A percentile compares a stretch with the other conserved stretches of the same genome.
Evolutionary conservation across 2,888 invertebrate species (phyloP).

Genomic region (Romanomermis culicivorax): DNA sequence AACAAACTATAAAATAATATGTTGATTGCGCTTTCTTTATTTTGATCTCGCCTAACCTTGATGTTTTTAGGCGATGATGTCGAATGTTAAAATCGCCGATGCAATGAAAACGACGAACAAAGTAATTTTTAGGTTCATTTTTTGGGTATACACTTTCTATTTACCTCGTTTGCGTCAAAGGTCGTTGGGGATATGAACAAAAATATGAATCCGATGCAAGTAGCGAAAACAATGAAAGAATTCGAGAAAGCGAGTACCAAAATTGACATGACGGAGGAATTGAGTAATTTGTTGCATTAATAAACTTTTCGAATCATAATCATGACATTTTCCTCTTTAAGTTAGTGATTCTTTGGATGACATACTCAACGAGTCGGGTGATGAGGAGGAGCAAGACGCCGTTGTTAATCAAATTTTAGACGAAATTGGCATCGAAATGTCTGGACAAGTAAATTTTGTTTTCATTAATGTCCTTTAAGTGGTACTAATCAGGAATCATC

Average conservation of each 20-base stretch:
- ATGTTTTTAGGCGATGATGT: conserved; percentile 52
- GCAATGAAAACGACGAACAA: conserved; percentile 71
- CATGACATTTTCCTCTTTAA: conserved; percentile 29
- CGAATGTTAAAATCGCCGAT: conserved; percentile 60
- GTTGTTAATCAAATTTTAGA: conserved; percentile 76
- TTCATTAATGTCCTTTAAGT: not conserved
- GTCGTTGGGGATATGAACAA: conserved; percentile 61
- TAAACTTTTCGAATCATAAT: not conserved
- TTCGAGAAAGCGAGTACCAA: conserved; percentile 62
- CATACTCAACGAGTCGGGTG: conserved; percentile 63
- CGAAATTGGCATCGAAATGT: conserved; percentile 83
- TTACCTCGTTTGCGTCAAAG: not conserved
- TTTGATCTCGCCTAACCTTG: no score
- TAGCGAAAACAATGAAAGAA: conserved; percentile 56
- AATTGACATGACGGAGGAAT: conserved; percentile 87
- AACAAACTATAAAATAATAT: no score
- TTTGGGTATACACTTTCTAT: not conserved
- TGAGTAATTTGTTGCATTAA: conserved; percentile 47
- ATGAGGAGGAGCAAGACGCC: conserved; percentile 66
- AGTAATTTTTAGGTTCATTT: conserved; percentile 18
- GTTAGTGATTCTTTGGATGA: conserved; percentile 75
- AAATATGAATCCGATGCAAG: conserved; percentile 59
- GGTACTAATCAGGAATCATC: not conserved
- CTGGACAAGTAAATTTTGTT: conserved; percentile 46
- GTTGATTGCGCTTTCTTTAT: no score